A percentile compares a stretch with the other conserved stretches of the same genome.
phyloP scores from a whole-genome alignment of 2,888 invertebrate genomes.

The Torymus auratus region DNA sequence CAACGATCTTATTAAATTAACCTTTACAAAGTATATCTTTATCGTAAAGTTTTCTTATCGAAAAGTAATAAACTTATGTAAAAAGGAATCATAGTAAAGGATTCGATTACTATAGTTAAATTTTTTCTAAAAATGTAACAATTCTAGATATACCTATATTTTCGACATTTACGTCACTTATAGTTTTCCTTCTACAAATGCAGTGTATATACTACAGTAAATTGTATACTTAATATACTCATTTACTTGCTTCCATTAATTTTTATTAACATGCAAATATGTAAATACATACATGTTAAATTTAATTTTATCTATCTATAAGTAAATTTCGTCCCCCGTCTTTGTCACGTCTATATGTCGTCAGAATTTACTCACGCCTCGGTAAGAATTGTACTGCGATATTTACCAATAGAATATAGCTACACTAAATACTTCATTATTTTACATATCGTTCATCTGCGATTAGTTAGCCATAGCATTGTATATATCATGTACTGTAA shows the following conservation, averaged over 20 bases:
- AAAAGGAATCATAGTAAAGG: conserved; percentile 4
- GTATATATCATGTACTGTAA: conserved; percentile 4
- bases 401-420: conserved; percentile 5
- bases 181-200: conserved; percentile 43
- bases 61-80: conserved; percentile 13
- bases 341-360: conserved; percentile 3
- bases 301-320: conserved; percentile 14
- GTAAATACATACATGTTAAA: conserved; percentile 45
- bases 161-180: conserved; percentile 39
- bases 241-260: conserved; percentile 30
- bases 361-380: conserved; percentile 16
- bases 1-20: too few species aligned
- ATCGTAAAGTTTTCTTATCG: not conserved
- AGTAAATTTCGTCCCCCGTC: conserved; percentile 28
- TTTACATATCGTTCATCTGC: conserved; percentile 26
- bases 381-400: conserved; percentile 16
- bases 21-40: too few species aligned
- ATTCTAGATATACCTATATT: conserved; percentile 35
- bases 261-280: conserved; percentile 48
- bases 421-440: conserved; percentile 25
- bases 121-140: conserved; percentile 42
- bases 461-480: not conserved
- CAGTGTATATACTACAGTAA: conserved; percentile 47
- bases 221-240: conserved; percentile 24
- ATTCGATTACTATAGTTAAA: conserved; percentile 15